These are phyloP conservation scores for Cheiracanthium punctorium DNA, from an alignment of 2,888 invertebrate genomes.

Conservation along the genomic window DNA sequence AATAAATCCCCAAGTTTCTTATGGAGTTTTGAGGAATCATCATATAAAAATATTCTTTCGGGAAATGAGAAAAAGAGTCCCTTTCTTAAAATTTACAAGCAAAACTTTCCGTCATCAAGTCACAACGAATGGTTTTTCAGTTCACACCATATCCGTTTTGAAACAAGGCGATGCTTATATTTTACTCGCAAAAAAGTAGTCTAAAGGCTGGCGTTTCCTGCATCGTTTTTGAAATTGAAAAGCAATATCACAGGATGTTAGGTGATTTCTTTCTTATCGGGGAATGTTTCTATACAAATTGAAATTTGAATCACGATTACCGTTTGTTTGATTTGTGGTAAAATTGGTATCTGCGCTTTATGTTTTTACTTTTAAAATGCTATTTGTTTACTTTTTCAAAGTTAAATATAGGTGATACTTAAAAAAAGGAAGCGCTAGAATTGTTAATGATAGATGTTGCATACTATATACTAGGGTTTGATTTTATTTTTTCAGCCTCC, in stretches of 20 bases:
- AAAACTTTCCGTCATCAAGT: constrained; percentile 1
- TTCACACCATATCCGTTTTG: constrained; percentile 6
- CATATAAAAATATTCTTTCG: neutral
- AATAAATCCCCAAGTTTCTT: too few relatives aligned
- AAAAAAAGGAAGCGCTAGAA: too few relatives aligned
- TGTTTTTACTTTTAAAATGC: too few relatives aligned
- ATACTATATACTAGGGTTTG: too few relatives aligned
- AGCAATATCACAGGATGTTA: constrained; percentile 10
- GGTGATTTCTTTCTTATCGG: constrained; percentile 6
- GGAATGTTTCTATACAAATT: constrained; percentile 8
- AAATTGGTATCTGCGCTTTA: too few relatives aligned
- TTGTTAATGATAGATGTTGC: too few relatives aligned
- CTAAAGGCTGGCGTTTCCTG: neutral
- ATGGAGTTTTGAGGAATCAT: neutral
- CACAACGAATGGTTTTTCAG: neutral
- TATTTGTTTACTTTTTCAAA: too few relatives aligned
- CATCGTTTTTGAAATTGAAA: constrained; percentile 17
- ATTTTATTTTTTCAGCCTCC: too few relatives aligned
- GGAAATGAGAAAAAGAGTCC: neutral
- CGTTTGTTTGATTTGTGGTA: neutral
- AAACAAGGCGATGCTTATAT: neutral
- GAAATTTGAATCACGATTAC: constrained; percentile 13
- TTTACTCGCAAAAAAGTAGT: constrained; percentile 10
- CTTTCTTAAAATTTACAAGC: neutral
- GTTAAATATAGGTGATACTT: too few relatives aligned